Evolutionary conservation across 2,888 invertebrate species (phyloP), one percentile per base, ranked within the genome.

Genomic region (Zygaena filipendulae): DNA sequence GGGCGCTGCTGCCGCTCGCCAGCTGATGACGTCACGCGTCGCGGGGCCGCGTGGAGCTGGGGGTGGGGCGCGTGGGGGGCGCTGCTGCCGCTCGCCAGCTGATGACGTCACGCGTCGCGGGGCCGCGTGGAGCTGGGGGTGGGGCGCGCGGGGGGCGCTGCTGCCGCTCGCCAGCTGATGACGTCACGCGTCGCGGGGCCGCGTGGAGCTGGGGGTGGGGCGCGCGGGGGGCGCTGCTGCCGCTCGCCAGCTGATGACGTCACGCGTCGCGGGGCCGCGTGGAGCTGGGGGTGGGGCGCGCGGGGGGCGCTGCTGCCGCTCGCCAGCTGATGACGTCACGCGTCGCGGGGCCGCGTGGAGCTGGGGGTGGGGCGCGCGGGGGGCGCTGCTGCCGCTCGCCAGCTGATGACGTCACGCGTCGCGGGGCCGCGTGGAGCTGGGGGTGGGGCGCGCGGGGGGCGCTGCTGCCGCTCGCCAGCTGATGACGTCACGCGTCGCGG

Each of bases 1-100:
- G 22, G 25, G 10, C 24, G 12, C 29, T 9, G 13, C 9, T 30
- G 24, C 27, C 28, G 8, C 4, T 8, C 20, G 11, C 10, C 10
- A 16, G 31, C 38, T 3, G 12, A 37, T 38, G 37, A 38, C 38
- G 14, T 9, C 27, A 30, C 24, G 24, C n/a, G n/a, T n/a, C 28
- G 14, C 21, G 26, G 22, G 24, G 10, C 7, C 21, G 26, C 2
- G n/a, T 24, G 20, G 20, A 16, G 25, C 29, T 27, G 27, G 18
- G 29, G 19, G 32, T 29, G 22, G 27, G 33, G 13, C 11, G 8
- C 21, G 20, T 9, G 11, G 21, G 9, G 11, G 8, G 2, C 18
- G 21, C 21, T 19, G 20, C 12, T 30, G 24, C 13, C n/a, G 12
- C 11, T 12, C 20, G 11, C 10, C 10, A 16, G 31, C 38, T 3